Evolutionary conservation across 2,113 vertebrate species (phyloP), one percentile per base, ranked within the genome.

Genomic region (Rhinopomastus cyanomelas): DNA sequence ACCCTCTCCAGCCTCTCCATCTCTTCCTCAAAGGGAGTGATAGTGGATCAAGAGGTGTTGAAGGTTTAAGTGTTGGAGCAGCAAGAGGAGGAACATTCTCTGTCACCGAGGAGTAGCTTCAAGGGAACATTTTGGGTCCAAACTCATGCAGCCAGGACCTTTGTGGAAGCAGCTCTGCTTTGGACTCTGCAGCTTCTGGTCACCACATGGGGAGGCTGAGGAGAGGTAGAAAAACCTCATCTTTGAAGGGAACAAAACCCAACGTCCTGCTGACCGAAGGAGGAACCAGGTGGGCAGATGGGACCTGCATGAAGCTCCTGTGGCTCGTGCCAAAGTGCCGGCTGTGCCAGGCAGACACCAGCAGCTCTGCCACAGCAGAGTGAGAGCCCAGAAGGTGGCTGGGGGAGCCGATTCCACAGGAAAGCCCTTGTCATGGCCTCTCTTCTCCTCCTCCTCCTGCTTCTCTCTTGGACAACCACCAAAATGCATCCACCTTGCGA

Each of bases 151-250:
- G 56, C 11, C 1, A 1, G 34, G 22, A 59, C 44, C 53, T 32
- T 15, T 1, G 0, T 5, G 20, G 29, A 55, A 60, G 25, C 51
- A 34, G 1, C 19, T 26, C 27, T 36, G 9, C 42, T 39, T 27
- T 29, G n/a, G 1, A 0, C 32, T 11, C 30, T 0, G 1, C 34
- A 51, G 46, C 26, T 73, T 46, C 53, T n/a, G 26, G 26, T 11
- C 44, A 21, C 2, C 2, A 2, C 1, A 0, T 2, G 5, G 12
- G 1, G 11, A 36, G 1, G 6, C n/a, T 39, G 52, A 26, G 1
- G 2, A 21, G 32, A 22, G 51, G 34, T 2, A 12, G 55, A n/a
- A 66, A 87, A 85, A 3, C 5, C 32, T 72, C 37, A 3, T 16
- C 27, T 55, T 30, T 9, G 7, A 11, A 9, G 11, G 25, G 17